Conservation (phyloP, 2,888 invertebrate species). For the Stenurella melanura region DNA sequence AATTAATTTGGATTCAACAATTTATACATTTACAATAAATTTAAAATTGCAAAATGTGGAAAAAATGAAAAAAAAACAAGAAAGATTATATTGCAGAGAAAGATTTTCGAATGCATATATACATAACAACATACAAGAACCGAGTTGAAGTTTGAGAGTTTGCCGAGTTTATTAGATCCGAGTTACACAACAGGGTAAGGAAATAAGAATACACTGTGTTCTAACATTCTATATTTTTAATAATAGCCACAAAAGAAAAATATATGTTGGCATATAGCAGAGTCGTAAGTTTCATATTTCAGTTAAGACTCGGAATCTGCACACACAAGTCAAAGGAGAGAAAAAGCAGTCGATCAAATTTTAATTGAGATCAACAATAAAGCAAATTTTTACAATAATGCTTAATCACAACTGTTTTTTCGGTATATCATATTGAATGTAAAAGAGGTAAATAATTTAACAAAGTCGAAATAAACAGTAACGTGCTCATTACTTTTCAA, state of each 20-base stretch:
- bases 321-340: constrained; percentile 50
- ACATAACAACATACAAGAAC: constrained; percentile 46
- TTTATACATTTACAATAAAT: constrained; percentile 62
- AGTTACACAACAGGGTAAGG: constrained; percentile 45
- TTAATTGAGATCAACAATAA: constrained; percentile 71
- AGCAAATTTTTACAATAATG: constrained; percentile 69
- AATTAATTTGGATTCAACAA: constrained; percentile 61
- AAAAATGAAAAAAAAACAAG: constrained; percentile 41
- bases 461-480: constrained; percentile 37
- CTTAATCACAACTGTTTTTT: constrained; percentile 66
- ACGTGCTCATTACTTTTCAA: constrained; percentile 37
- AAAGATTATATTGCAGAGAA: constrained; percentile 43
- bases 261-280: constrained; percentile 59
- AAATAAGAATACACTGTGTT: constrained; percentile 62
- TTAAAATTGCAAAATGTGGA: constrained; percentile 52
- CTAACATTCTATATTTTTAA: constrained; percentile 66
- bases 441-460: constrained; percentile 34
- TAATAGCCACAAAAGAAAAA: constrained; percentile 67
- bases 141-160: constrained; percentile 54
- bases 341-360: constrained; percentile 67
- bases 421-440: constrained; percentile 55
- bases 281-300: constrained; percentile 49
- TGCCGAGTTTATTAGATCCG: constrained; percentile 52
- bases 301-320: constrained; percentile 48
- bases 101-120: constrained; percentile 38